Conservation (phyloP, 2,113 vertebrate species). For the Gymnobelideus leadbeateri region DNA sequence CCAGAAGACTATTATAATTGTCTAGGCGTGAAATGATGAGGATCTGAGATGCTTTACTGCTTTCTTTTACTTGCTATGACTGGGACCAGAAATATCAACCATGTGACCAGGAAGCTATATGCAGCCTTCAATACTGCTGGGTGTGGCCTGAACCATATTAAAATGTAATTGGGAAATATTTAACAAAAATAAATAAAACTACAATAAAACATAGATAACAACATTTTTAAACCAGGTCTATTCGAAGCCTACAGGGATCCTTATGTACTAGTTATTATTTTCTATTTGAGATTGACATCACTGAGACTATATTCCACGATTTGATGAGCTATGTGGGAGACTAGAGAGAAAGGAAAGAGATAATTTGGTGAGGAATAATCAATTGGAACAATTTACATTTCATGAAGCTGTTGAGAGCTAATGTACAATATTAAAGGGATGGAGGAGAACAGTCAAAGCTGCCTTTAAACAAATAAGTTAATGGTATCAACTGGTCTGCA, state of each 20-base stretch:
- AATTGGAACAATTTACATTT: slow-evolving; percentile 5
- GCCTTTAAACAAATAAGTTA: background rate
- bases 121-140: background rate
- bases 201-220: no score
- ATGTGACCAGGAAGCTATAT: no score
- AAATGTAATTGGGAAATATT: background rate
- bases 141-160: background rate
- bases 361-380: background rate
- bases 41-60: no score
- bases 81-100: no score
- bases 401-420: background rate
- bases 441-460: background rate
- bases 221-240: background rate
- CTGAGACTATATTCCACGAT: background rate
- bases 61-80: no score
- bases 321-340: slow-evolving; percentile 30
- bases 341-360: slow-evolving; percentile 40
- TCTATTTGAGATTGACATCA: background rate
- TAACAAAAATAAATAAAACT: background rate
- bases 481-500: background rate
- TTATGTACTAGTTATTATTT: background rate
- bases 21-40: no score
- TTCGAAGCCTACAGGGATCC: background rate
- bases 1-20: no score
- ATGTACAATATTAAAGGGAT: background rate